These are phyloP conservation scores for Channa argus DNA, from an alignment of 2,113 vertebrate genomes.

Conservation along the genomic window DNA sequence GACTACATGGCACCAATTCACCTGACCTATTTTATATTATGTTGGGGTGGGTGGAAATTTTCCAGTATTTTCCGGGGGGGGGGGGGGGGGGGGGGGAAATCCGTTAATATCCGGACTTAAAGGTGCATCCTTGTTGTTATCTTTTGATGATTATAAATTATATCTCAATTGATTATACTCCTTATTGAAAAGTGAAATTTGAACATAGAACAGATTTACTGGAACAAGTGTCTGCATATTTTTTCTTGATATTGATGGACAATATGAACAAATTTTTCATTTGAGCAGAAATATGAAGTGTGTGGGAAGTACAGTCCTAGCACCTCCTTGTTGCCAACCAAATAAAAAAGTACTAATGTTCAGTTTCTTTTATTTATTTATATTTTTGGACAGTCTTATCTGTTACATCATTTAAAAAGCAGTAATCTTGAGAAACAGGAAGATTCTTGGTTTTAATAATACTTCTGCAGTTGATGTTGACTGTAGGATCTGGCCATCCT, in stretches of 20 bases:
- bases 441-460: not conserved
- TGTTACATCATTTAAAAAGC: not conserved
- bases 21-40: not conserved
- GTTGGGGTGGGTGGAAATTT: not conserved
- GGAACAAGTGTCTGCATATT: too few relatives aligned
- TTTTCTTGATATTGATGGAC: too few relatives aligned
- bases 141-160: not conserved
- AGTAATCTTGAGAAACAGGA: not conserved
- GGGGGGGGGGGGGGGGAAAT: too few relatives aligned
- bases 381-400: not conserved
- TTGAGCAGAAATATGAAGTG: slow-evolving; percentile 12
- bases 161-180: too few relatives aligned
- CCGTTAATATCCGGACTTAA: not conserved
- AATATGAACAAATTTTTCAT: too few relatives aligned
- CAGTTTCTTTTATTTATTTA: not conserved
- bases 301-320: not conserved
- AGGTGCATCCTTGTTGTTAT: not conserved
- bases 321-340: not conserved
- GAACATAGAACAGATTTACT: too few relatives aligned
- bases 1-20: too few relatives aligned
- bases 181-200: too few relatives aligned
- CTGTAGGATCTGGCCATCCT: too few relatives aligned
- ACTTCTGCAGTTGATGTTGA: too few relatives aligned
- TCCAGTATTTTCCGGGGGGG: too few relatives aligned
- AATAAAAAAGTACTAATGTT: not conserved